Evolutionary conservation across 2,888 invertebrate genomes (phyloP).

Genomic region (Limnephilus rhombicus): DNA sequence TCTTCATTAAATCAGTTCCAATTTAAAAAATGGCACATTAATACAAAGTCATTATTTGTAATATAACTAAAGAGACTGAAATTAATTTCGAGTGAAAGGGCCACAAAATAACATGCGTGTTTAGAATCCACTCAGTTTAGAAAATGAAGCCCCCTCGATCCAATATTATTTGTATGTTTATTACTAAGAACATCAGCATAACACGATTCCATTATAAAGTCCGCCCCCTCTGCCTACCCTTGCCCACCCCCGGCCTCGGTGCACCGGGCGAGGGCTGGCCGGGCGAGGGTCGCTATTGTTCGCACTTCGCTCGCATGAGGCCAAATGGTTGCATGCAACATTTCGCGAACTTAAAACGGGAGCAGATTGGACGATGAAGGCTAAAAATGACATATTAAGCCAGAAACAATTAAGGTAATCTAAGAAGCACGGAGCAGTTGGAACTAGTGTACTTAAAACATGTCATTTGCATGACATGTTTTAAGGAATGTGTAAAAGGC

Average conservation of each 20-base stretch:
- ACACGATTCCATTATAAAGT: conserved; percentile 63
- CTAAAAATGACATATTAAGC: background rate
- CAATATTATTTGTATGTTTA: conserved; percentile 61
- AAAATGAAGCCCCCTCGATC: conserved; percentile 44
- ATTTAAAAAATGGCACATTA: too few species aligned
- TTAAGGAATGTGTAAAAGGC: too few species aligned
- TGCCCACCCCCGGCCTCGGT: background rate
- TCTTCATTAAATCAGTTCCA: too few species aligned
- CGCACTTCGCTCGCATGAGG: conserved; percentile 45
- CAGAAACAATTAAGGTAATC: too few species aligned
- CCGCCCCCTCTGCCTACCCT: conserved; percentile 23
- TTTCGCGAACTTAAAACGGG: conserved; percentile 39
- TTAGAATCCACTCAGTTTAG: conserved; percentile 44
- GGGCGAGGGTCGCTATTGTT: conserved; percentile 57
- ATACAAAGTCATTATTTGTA: too few species aligned
- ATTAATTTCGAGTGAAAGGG: background rate
- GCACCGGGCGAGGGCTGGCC: conserved; percentile 6
- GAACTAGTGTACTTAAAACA: too few species aligned
- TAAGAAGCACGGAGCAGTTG: too few species aligned
- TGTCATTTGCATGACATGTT: too few species aligned
- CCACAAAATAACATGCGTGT: conserved; percentile 39
- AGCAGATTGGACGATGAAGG: background rate
- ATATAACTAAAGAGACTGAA: background rate
- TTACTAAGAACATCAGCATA: conserved; percentile 63
- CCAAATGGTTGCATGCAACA: conserved; percentile 53